Evolutionary conservation across 2,888 invertebrate genomes (phyloP).

Genomic region (Microdon myrmicae): DNA sequence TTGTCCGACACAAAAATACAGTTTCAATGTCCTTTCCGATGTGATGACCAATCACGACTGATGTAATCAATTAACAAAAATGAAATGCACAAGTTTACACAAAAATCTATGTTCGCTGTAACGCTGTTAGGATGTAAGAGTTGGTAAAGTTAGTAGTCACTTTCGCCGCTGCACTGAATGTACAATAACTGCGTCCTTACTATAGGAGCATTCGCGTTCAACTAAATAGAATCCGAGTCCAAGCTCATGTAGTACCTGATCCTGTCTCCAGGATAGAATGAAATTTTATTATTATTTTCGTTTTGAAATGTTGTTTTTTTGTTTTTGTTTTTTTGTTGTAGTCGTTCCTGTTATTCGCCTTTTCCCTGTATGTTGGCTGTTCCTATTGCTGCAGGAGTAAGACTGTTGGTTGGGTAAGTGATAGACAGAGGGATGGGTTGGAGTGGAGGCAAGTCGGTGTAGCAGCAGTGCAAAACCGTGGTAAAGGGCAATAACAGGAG

Average conservation of each 20-base stretch:
- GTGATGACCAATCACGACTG: no score
- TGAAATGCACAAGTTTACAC: constrained; percentile 15
- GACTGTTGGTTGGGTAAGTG: constrained; percentile 28
- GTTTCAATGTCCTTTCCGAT: no score
- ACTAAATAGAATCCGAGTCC: constrained; percentile 58
- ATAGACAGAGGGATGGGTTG: constrained; percentile 19
- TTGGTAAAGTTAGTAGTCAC: constrained; percentile 28
- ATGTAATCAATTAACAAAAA: neutral
- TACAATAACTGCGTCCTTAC: constrained; percentile 61
- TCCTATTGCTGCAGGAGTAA: constrained; percentile 51
- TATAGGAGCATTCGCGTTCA: constrained; percentile 65
- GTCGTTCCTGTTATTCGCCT: constrained; percentile 20
- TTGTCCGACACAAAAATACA: no score
- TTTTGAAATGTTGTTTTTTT: constrained; percentile 21
- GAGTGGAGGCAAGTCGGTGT: constrained; percentile 9
- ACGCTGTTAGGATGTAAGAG: constrained; percentile 33
- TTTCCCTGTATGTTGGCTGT: constrained; percentile 43
- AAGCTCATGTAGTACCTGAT: constrained; percentile 51
- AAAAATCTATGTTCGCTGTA: constrained; percentile 18
- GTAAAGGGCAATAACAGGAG: constrained; percentile 50
- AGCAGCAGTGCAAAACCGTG: constrained; percentile 37
- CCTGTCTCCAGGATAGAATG: constrained; percentile 49
- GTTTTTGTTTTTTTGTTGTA: constrained; percentile 4
- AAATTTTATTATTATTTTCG: constrained; percentile 52
- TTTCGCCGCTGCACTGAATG: constrained; percentile 32